Evolutionary conservation across 2,888 invertebrate genomes (phyloP), one percentile per base, ranked within the genome.

Genomic region (Phoenoteleia sp.): DNA sequence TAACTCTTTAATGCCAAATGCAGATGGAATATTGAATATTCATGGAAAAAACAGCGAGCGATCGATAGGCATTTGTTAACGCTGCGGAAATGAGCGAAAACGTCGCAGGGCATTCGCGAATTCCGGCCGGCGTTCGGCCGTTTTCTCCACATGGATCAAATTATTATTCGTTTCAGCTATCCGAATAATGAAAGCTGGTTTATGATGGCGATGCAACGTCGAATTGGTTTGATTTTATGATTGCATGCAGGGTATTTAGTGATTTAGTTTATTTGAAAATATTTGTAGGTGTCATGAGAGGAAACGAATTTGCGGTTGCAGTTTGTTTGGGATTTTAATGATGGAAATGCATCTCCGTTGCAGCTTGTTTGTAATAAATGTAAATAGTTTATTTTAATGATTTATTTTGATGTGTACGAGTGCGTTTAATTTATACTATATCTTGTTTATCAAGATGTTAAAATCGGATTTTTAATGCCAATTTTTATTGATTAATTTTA

Each of bases 11-110:
- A 56, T 33, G 74, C 67, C 39, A 49, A 81, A 69, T 82, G 60
- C 82, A 72, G 76, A 72, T 60, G 72, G 72, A 66, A 66, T 42
- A 72, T 52, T 72, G 82, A 77, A 82, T 82, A 82, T 82, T 77
- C 77, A 82, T 82, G 56, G 19, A 62, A 66, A 62, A 67, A 75
- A 82, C 19, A 21, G 42, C 49, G 27, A n/a, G n/a, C 66, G 56
- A 77, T 82, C 76, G 52, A 77, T 77, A 45, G 42, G 25, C 52
- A 69, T 81, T 81, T 64, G 62, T 75, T 69, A 67, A 67, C 58
- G 62, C 66, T 47, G 29, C 25, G 74, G 23, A 74, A 81, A 74
- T 66, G 33, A 56, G 67, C 58, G 74, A 15, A 5, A 15, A 60
- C 33, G 47, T 56, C 29, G 66, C 36, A n/a, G 19, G n/a, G 11